Conservation (phyloP, 2,797 vertebrate species). For the Peromyscus attwateri region DNA sequence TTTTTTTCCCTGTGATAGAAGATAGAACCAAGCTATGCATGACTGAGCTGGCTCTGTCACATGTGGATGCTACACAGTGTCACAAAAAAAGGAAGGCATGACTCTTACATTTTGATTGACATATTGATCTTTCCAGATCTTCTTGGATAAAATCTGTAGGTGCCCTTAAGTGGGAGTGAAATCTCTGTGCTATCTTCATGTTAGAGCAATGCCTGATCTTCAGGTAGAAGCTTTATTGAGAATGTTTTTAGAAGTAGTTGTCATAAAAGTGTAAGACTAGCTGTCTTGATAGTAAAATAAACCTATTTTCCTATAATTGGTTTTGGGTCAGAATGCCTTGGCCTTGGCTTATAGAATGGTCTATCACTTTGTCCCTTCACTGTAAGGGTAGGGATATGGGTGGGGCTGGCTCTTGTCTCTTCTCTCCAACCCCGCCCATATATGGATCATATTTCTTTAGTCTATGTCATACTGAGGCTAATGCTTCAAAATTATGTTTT, state of each 20-base stretch:
- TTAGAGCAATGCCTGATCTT: background rate
- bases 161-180: background rate
- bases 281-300: conserved; percentile 10
- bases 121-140: background rate
- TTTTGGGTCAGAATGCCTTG: conserved; percentile 2
- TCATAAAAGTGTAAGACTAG: background rate
- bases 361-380: background rate
- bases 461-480: background rate
- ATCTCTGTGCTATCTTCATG: background rate
- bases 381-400: background rate
- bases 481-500: background rate
- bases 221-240: background rate
- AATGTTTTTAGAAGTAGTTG: conserved; percentile 51
- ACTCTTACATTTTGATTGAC: background rate
- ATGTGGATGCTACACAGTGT: background rate
- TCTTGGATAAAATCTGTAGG: background rate
- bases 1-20: background rate
- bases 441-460: background rate
- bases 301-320: conserved; percentile 13
- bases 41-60: background rate
- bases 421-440: background rate
- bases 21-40: background rate
- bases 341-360: background rate
- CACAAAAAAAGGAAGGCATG: background rate
- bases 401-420: background rate